These are phyloP conservation scores for Megalonaias nervosa DNA, from an alignment of 1,140 invertebrate genomes.

Conservation along the genomic window DNA sequence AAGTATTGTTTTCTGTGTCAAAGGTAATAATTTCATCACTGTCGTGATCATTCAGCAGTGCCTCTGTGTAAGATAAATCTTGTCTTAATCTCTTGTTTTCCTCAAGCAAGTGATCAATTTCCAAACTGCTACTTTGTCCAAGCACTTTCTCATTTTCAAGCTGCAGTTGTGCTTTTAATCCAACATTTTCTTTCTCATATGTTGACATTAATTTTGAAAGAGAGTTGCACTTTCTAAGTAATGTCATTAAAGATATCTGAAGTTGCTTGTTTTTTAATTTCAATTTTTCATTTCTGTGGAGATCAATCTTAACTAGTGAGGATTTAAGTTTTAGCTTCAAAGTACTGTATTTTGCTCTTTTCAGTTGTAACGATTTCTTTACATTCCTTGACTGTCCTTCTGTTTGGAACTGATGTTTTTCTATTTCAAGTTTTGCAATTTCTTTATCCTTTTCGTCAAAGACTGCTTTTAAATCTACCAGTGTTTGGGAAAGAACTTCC, in stretches of 20 bases:
- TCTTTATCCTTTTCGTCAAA: too few species aligned
- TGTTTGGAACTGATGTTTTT: constrained; percentile 12
- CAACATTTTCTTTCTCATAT: constrained; percentile 11
- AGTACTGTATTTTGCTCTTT: constrained; percentile 21
- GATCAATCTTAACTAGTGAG: background rate
- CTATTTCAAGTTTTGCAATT: too few species aligned
- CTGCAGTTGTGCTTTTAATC: constrained; percentile 1
- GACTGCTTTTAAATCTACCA: too few species aligned
- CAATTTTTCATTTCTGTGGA: constrained; percentile 8
- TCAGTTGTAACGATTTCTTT: constrained; percentile 9
- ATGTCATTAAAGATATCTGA: constrained; percentile 11
- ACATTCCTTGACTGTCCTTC: constrained; percentile 13
- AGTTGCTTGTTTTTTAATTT: constrained; percentile 12
- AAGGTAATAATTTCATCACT: constrained; percentile 6
- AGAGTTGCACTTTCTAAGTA: too few species aligned
- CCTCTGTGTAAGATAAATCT: constrained; percentile 11
- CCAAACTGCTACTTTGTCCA: background rate
- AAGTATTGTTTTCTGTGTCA: constrained; percentile 9
- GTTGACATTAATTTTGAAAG: background rate
- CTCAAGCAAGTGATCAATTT: constrained; percentile 8
- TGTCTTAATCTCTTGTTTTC: constrained; percentile 7
- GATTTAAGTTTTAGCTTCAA: constrained; percentile 8
- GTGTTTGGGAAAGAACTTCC: too few species aligned
- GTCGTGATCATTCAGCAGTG: constrained; percentile 2
- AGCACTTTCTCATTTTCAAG: background rate